A percentile compares a stretch with the other conserved stretches of the same genome.
phyloP scores from a whole-genome alignment of 2,888 invertebrate species.

The Druceiella hillmani region DNA sequence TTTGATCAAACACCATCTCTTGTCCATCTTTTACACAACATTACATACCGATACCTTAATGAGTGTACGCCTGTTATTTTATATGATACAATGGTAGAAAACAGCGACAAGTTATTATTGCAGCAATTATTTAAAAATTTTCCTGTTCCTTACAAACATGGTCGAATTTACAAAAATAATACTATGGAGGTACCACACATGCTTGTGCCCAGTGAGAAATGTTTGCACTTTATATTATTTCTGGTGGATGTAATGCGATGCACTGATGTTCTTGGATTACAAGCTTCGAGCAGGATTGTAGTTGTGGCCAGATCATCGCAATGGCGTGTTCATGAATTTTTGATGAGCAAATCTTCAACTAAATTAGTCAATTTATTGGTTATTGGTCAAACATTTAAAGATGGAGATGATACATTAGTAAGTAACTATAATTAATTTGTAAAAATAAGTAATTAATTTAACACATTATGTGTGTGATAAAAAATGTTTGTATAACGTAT shows the following conservation, averaged over 20 bases:
- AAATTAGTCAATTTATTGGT: constrained; percentile 66
- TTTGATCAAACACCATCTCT: constrained; percentile 55
- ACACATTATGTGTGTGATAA: too few species aligned
- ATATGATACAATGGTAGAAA: constrained; percentile 57
- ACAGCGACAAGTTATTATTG: constrained; percentile 50
- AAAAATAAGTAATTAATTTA: too few species aligned
- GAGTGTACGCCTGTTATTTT: constrained; percentile 62
- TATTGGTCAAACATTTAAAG: constrained; percentile 60
- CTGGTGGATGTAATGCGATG: constrained; percentile 58
- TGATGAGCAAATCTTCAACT: constrained; percentile 55
- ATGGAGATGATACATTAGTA: constrained; percentile 41
- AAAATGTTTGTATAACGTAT: too few species aligned
- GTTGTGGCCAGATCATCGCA: constrained; percentile 65
- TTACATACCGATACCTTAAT: constrained; percentile 54
- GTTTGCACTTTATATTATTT: constrained; percentile 62
- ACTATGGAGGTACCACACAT: constrained; percentile 41
- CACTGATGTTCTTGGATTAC: constrained; percentile 55
- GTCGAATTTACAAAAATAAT: constrained; percentile 50
- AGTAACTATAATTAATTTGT: too few species aligned
- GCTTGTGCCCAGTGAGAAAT: constrained; percentile 41
- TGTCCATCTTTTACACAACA: constrained; percentile 53
- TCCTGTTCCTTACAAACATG: constrained; percentile 57
- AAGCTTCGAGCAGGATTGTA: constrained; percentile 58
- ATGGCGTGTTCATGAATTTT: constrained; percentile 69
- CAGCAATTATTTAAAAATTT: constrained; percentile 53